Conservation (phyloP, 2,113 vertebrate species). For the Onychostoma macrolepis region DNA sequence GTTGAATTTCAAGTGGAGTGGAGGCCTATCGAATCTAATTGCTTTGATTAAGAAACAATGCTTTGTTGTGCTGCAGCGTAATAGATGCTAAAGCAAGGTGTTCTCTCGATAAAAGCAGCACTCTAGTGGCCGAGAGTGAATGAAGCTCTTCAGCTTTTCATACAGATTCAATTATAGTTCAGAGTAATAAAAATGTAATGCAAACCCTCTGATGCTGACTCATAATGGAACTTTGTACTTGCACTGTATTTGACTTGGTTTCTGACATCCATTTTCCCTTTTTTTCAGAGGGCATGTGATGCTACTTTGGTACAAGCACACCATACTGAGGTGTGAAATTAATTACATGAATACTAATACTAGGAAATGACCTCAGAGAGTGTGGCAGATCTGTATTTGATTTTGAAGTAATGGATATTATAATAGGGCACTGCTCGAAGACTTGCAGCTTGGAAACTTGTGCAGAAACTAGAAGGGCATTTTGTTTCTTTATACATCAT, state of each 20-base stretch:
- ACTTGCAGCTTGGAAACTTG: not conserved
- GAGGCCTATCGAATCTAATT: slow-evolving; percentile 1
- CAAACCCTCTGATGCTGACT: not conserved
- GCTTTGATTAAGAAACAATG: slow-evolving; percentile 21
- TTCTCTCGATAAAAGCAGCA: slow-evolving; percentile 26
- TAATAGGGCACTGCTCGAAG: not conserved
- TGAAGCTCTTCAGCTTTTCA: slow-evolving; percentile 35
- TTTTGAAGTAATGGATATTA: not conserved
- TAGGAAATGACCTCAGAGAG: too few species aligned
- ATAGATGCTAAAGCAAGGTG: slow-evolving; percentile 5
- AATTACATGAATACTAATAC: not conserved
- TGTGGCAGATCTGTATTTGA: not conserved
- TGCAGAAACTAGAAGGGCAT: not conserved
- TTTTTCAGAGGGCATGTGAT: not conserved
- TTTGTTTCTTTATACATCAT: not conserved
- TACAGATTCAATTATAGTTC: slow-evolving; percentile 32
- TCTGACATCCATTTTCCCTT: not conserved
- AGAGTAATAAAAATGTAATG: slow-evolving; percentile 35
- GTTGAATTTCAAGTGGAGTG: not conserved
- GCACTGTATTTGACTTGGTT: not conserved
- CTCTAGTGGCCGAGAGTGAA: slow-evolving; percentile 9
- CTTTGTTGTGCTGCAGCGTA: not conserved
- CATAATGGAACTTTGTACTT: slow-evolving; percentile 34
- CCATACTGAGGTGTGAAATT: slow-evolving; percentile 1
- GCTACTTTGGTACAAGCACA: not conserved